Evolutionary conservation across 37 sponge, comb jelly and placozoan species (phyloP).

Genomic region (Halichondria panicea): DNA sequence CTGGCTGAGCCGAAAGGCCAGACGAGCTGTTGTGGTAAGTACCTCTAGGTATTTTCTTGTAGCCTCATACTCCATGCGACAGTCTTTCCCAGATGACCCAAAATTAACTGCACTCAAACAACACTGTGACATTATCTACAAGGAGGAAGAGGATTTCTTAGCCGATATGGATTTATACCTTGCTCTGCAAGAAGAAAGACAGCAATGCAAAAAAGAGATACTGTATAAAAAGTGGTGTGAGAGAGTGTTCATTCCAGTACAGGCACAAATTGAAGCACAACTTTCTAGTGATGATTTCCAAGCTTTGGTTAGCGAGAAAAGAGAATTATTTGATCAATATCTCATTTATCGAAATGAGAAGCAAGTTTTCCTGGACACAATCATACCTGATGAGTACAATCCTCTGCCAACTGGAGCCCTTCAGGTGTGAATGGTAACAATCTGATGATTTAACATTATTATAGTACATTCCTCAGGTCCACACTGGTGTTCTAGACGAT

Average conservation of each 20-base stretch:
- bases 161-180: constrained; percentile 54
- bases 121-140: not conserved
- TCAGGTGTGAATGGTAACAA: constrained; percentile 20
- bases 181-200: not conserved
- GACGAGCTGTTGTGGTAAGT: constrained; percentile 39
- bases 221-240: constrained; percentile 75
- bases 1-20: constrained; percentile 47
- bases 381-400: constrained; percentile 43
- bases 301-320: constrained; percentile 23
- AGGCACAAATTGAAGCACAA: not conserved
- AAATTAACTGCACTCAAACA: constrained; percentile 7
- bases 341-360: constrained; percentile 47
- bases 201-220: constrained; percentile 63
- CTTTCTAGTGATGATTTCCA: constrained; percentile 33
- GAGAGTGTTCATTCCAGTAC: constrained; percentile 65
- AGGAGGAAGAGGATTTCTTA: constrained; percentile 12
- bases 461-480: not conserved
- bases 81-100: constrained; percentile 28
- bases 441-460: not conserved
- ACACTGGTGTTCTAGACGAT: constrained; percentile 22
- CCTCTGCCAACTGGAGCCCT: not conserved
- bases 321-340: constrained; percentile 54
- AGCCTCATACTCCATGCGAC: too few relatives aligned
- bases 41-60: not conserved
- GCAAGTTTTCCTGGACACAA: constrained; percentile 67